Percentiles rank a stretch among this genome's conserved stretches.
Conservation (phyloP, 2,888 invertebrate species). For the Junonia oenone region DNA sequence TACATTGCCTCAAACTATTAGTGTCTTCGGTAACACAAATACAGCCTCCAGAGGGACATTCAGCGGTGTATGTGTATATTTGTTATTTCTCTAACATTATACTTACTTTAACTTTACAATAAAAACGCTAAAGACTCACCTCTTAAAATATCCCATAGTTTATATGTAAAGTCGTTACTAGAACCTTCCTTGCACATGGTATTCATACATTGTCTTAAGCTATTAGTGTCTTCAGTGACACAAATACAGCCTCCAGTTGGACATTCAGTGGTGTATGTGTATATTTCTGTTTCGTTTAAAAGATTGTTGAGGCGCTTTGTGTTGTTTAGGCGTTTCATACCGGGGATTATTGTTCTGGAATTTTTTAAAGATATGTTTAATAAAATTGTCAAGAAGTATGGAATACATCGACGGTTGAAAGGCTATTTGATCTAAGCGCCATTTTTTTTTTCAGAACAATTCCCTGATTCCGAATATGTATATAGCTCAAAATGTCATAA, state of each 20-base stretch:
- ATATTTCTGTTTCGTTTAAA: conserved; percentile 64
- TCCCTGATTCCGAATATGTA: no score
- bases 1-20: conserved; percentile 50
- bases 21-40: conserved; percentile 65
- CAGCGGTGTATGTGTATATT: conserved; percentile 64
- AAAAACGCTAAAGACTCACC: no score
- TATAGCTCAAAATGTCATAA: no score
- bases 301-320: conserved; percentile 52
- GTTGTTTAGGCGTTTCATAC: conserved; percentile 48
- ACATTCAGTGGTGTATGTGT: conserved; percentile 64
- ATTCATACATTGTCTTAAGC: conserved; percentile 51
- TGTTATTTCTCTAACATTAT: no score
- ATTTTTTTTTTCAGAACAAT: no score
- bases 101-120: no score
- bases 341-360: conserved; percentile 47
- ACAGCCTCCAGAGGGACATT: conserved; percentile 63
- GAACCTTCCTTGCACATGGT: conserved; percentile 53
- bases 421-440: no score
- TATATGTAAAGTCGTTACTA: conserved; percentile 72
- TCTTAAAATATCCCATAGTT: conserved; percentile 70
- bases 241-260: conserved; percentile 65
- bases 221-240: conserved; percentile 57
- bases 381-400: no score
- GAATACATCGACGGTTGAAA: no score
- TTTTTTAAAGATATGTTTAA: no score